These are phyloP conservation scores for Eulemur mongoz DNA, from an alignment of 2,797 vertebrate genomes.

Conservation along the genomic window DNA sequence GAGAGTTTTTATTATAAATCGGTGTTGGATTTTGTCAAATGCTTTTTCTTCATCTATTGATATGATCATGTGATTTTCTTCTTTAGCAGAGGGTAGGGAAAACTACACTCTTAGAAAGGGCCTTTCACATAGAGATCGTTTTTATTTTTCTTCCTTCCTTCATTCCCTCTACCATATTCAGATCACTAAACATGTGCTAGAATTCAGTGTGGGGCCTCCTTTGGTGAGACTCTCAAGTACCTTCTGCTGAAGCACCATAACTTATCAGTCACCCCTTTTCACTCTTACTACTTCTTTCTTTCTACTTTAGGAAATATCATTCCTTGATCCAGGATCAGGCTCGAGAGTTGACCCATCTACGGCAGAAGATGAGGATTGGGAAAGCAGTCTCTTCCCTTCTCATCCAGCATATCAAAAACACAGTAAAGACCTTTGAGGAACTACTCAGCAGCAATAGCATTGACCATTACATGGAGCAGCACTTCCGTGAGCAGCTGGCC, in stretches of 20 bases:
- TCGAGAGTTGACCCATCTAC: constrained; percentile 90
- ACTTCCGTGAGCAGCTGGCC: constrained; percentile 91
- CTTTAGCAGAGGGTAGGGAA: neutral
- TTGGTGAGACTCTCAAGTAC: neutral
- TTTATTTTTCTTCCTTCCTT: neutral
- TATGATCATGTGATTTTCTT: neutral
- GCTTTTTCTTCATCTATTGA: neutral
- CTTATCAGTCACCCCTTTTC: neutral
- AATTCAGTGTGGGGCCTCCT: rapidly evolving
- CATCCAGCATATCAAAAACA: constrained; percentile 88
- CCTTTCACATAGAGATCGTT: neutral
- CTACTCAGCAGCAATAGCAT: constrained; percentile 90
- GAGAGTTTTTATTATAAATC: neutral
- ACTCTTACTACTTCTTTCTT: neutral
- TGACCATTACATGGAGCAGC: constrained; percentile 92
- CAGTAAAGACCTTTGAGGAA: constrained; percentile 91
- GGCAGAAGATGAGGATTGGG: constrained; percentile 90
- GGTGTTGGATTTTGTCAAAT: neutral
- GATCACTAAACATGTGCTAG: neutral
- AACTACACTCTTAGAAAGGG: neutral
- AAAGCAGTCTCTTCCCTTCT: constrained; percentile 87
- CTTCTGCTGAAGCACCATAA: neutral
- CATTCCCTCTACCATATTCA: neutral
- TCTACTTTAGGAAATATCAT: constrained; percentile 88
- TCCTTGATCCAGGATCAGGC: constrained; percentile 92